phyloP scores from a whole-genome alignment of 1,140 invertebrate genomes.

The Leptinotarsa texana region DNA sequence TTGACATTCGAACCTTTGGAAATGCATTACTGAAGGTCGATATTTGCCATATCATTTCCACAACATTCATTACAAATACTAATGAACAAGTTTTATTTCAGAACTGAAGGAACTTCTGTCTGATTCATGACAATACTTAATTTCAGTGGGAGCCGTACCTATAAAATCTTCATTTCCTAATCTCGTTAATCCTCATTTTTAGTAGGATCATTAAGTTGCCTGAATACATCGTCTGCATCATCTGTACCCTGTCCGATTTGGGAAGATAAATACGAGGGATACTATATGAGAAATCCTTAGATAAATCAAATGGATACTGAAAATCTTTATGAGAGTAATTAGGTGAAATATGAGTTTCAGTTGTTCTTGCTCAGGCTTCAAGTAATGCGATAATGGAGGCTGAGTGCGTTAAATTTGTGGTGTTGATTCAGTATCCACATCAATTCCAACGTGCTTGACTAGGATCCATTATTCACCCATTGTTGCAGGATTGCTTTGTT shows the following conservation, averaged over 20 bases:
- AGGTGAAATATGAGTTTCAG: neutral
- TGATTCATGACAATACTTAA: neutral
- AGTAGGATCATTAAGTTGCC: conserved; percentile 1
- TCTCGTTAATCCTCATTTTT: conserved; percentile 1
- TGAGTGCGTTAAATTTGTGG: neutral
- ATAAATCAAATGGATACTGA: conserved; percentile 12
- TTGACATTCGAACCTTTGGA: too few species aligned
- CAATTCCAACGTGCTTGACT: neutral
- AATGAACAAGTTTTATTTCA: too few species aligned
- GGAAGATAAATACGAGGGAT: conserved; percentile 5
- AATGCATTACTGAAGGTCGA: too few species aligned
- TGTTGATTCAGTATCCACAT: neutral
- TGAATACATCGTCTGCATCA: neutral
- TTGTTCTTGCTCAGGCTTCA: neutral
- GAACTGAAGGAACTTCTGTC: too few species aligned
- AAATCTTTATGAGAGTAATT: conserved; percentile 16
- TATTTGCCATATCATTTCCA: too few species aligned
- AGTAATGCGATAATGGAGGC: neutral
- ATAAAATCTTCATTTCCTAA: conserved; percentile 6
- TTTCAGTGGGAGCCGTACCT: neutral
- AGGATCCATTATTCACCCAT: neutral
- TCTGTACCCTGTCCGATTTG: neutral
- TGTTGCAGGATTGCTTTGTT: too few species aligned
- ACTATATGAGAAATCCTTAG: neutral
- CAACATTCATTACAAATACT: too few species aligned